phyloP scores from a whole-genome alignment of 2,888 invertebrate species.

The Galeruca laticollis region DNA sequence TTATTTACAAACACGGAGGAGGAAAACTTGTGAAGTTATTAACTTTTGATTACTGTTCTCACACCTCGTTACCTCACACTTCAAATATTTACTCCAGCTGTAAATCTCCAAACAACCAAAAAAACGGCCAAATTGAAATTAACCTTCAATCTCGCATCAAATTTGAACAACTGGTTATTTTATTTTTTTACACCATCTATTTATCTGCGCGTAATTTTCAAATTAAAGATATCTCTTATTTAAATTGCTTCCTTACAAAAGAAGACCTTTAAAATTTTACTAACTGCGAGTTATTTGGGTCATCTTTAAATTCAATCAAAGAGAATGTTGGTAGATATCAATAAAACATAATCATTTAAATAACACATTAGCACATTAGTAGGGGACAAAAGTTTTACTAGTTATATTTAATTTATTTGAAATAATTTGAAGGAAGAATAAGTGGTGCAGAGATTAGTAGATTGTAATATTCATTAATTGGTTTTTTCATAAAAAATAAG shows the following conservation, averaged over 20 bases:
- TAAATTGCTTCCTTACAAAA: constrained; percentile 5
- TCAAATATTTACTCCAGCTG: constrained; percentile 27
- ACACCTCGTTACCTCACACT: constrained; percentile 26
- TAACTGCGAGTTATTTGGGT: not conserved
- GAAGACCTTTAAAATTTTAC: not conserved
- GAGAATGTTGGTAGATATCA: not conserved
- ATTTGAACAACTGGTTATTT: not conserved
- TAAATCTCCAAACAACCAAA: constrained; percentile 11
- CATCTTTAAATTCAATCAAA: constrained; percentile 12
- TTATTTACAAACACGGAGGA: constrained; percentile 10
- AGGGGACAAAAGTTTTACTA: not conserved
- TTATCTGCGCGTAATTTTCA: constrained; percentile 3
- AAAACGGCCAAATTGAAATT: not conserved
- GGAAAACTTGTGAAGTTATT: constrained; percentile 13
- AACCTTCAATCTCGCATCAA: not conserved
- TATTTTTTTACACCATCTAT: not conserved
- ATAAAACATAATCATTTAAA: constrained; percentile 2
- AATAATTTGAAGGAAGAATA: not conserved
- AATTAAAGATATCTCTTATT: constrained; percentile 3
- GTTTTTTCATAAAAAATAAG: no score
- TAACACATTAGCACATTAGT: not conserved
- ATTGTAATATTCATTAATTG: not conserved
- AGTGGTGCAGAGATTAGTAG: not conserved
- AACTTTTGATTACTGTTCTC: constrained; percentile 25
- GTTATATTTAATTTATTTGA: not conserved